Evolutionary conservation across 2,797 vertebrate species (phyloP).

Genomic region (Smutsia gigantea): DNA sequence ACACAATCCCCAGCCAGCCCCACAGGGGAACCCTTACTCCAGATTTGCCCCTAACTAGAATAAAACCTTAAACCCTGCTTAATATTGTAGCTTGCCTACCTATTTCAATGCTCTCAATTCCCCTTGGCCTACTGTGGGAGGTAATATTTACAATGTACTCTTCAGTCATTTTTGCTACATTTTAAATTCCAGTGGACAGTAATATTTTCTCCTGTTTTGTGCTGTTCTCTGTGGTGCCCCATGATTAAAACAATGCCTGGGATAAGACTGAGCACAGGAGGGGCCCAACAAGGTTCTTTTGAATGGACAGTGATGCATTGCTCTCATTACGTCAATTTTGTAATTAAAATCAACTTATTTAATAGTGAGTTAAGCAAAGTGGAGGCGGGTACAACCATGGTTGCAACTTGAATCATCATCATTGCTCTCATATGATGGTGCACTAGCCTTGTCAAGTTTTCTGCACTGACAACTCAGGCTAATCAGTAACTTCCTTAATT

Average conservation of each 20-base stretch:
- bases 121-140: not conserved
- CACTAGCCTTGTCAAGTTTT: not conserved
- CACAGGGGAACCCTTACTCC: not conserved
- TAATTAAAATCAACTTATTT: not conserved
- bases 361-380: not conserved
- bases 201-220: not conserved
- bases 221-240: not conserved
- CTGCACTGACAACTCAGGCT: not conserved
- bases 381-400: accelerated
- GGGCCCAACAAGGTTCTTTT: not conserved
- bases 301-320: not conserved
- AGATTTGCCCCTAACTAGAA: not conserved
- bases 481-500: not conserved
- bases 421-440: not conserved
- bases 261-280: not conserved
- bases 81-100: not conserved
- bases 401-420: not conserved
- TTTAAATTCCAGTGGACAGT: not conserved
- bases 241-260: not conserved
- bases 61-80: not conserved
- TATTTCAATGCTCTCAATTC: accelerated
- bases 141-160: not conserved
- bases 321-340: not conserved
- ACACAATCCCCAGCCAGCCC: not conserved
- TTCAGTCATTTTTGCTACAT: not conserved